These are phyloP conservation scores for Guaruba guarouba DNA, from an alignment of 2,113 vertebrate species.

Conservation along the genomic window DNA sequence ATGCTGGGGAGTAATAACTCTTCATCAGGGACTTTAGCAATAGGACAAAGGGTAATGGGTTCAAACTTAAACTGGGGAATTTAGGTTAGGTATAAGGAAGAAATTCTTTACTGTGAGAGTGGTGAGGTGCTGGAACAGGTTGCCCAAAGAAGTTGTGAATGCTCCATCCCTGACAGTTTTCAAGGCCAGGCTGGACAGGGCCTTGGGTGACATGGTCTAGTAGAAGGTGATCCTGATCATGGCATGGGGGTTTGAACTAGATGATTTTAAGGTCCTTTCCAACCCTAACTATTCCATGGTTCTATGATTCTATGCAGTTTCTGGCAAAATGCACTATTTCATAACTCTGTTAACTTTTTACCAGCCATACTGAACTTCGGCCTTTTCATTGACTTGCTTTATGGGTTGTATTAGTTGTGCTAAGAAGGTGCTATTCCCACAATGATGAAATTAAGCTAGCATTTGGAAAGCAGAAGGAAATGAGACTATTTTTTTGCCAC, in stretches of 20 bases:
- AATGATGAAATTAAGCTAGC: not conserved
- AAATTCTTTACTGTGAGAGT: not conserved
- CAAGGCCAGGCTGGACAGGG: not conserved
- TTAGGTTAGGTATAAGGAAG: not conserved
- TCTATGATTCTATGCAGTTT: not conserved
- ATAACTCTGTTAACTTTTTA: not conserved
- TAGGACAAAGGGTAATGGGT: not conserved
- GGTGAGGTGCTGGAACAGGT: not conserved
- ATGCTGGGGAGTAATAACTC: not conserved
- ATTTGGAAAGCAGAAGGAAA: not conserved
- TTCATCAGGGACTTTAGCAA: not conserved
- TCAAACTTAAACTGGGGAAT: not conserved
- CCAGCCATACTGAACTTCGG: not conserved
- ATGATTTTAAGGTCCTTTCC: not conserved
- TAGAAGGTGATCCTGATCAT: not conserved
- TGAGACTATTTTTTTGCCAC: not conserved
- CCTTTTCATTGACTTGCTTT: not conserved
- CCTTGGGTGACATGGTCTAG: not conserved
- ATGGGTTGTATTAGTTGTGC: not conserved
- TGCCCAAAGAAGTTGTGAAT: not conserved
- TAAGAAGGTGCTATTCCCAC: not conserved
- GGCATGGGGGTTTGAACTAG: not conserved
- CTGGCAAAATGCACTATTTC: not conserved
- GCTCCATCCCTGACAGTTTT: not conserved
- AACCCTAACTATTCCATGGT: not conserved